Evolutionary conservation across 2,797 vertebrate species (phyloP), one percentile per base, ranked within the genome.

Genomic region (Petrocephalus sullivani): DNA sequence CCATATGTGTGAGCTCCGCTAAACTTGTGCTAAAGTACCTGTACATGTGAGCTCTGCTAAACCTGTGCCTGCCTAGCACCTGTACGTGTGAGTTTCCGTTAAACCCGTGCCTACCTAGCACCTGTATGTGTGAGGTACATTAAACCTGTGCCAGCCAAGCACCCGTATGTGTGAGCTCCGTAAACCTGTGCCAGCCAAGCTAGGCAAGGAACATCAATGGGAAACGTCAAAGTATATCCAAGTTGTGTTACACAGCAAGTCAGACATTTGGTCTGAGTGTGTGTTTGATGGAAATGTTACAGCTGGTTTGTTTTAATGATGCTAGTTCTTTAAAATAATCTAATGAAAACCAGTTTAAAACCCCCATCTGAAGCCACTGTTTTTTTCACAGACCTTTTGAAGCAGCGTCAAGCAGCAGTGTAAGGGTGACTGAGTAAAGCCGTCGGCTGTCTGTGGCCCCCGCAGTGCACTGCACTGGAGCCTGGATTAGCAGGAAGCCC

Each of bases 341-440:
- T 49, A 10, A 49, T 82, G 78, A 49, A 81, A 81, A 88, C 10
- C 23, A 5, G 12, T 86, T 81, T 37, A 85, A 37, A 67, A 56
- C 61, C 58, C 33, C 10, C 37, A 46, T 87, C 28, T 21, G 9
- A 87, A 33, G n/a, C 58, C 16, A n/a, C 89, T 91, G 16, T 91
- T 87, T 49, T 46, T 89, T 83, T 91, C 83, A 37, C 89, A 91
- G 90, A 90, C 71, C 85, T 57, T 85, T 86, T 88, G 33, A 88
- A 89, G 19, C 83, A 85, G 28, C 57, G 7, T 61, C 56, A 54
- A 21, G 37, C 19, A 19, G 19, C 58, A 16, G 57, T 33, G 14
- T 56, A 49, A n/a, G 8, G 85, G 21, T 51, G 23, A 41, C 12
- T 57, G 54, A 86, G 28, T 71, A 33, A 58, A 61, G 51, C 37